Evolutionary conservation across 2,113 vertebrate species (phyloP), one percentile per base, ranked within the genome.

Genomic region (Rhynchopsitta pachyrhyncha): DNA sequence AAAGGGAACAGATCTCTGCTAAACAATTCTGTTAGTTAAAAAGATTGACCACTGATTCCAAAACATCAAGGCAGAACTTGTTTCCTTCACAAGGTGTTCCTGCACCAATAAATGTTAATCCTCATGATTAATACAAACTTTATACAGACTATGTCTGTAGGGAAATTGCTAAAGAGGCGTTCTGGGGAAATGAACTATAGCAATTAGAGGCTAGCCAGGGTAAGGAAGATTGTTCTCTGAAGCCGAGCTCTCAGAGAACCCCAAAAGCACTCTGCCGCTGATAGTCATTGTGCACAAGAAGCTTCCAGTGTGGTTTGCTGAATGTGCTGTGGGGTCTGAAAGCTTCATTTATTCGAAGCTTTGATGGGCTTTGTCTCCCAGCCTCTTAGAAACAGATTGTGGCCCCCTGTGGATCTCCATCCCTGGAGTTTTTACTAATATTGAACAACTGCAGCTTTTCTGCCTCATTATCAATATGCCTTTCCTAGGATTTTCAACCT

Each of bases 271-370:
- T 15, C 25, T 7, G 23, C 37, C 63, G 59, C 46, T 67, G 10
- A 13, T 24, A 5, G 1, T 49, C 46, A 1, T 47, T 15, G n/a
- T 2, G 29, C 7, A 12, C 31, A 31, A 39, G 49, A 59, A 31
- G 52, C 44, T 52, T 33, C 50, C 74, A n/a, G n/a, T 2, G 27
- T 17, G n/a, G 10, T 37, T 7, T 17, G 5, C 50, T 11, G 33
- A 6, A 6, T 27, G 31, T 75, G 62, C 49, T 47, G 47, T 27
- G n/a, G 62, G 47, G 46, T 24, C 67, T 8, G 55, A 25, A 17
- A 31, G 7, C 47, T 4, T 6, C 7, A 2, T 4, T 0, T 4
- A 31, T 22, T 62, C 46, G 1, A 11, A 49, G 7, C 28, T 76
- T 28, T 37, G 53, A 35, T 18, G 35, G 28, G 57, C 50, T 78